phyloP scores from a whole-genome alignment of 2,113 vertebrate species.

The Oplegnathus fasciatus region DNA sequence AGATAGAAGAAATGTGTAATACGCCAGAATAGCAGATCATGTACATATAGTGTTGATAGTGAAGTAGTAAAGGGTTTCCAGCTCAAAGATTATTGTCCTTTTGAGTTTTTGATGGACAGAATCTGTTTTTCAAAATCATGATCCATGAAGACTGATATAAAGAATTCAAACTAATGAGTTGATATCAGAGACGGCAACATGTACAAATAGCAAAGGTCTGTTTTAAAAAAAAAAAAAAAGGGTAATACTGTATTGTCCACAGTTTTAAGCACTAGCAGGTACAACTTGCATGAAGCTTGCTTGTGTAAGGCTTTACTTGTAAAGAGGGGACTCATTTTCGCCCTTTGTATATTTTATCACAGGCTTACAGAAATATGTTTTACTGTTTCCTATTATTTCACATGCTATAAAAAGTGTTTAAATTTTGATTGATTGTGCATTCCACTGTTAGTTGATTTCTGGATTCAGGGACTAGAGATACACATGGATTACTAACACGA shows the following conservation, averaged over 20 bases:
- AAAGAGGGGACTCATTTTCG: too few species aligned
- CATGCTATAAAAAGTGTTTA: background rate
- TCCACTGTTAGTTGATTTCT: too few species aligned
- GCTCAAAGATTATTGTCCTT: background rate
- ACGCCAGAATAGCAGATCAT: slow-evolving; percentile 14
- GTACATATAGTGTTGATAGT: background rate
- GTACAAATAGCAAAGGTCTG: background rate
- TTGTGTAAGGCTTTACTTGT: background rate
- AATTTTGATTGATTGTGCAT: background rate
- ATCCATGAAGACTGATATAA: background rate
- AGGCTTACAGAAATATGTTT: too few species aligned
- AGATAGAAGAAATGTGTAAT: background rate
- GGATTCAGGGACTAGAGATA: background rate
- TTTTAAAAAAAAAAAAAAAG: too few species aligned
- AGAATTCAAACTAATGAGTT: background rate
- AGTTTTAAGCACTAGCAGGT: background rate
- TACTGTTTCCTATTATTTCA: too few species aligned
- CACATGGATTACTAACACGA: too few species aligned
- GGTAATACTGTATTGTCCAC: background rate
- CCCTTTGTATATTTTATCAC: too few species aligned
- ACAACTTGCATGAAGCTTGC: too few species aligned
- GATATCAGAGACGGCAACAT: background rate
- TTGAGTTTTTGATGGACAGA: background rate
- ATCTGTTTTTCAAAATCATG: background rate
- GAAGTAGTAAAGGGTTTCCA: background rate